A percentile compares a stretch with the other conserved stretches of the same genome.
Conservation (phyloP, 2,797 vertebrate genomes). For the Spheniscus humboldti region DNA sequence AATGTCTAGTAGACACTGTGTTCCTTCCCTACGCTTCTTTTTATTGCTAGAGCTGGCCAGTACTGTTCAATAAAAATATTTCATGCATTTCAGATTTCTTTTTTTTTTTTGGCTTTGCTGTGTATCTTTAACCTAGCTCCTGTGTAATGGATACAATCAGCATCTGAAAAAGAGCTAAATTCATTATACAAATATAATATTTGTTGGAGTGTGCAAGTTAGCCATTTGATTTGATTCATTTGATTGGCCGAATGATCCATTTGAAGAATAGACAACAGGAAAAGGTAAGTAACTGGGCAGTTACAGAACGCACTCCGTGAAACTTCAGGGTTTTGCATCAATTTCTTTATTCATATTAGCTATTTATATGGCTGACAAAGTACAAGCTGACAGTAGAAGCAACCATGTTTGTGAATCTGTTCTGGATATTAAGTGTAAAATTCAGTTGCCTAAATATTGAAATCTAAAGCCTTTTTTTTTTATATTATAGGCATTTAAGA, state of each 20-base stretch:
- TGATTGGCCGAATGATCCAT: rapidly evolving
- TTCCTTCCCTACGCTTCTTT: background rate
- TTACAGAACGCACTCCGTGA: background rate
- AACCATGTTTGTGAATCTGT: background rate
- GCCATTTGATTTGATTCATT: background rate
- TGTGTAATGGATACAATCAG: background rate
- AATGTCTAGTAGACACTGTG: background rate
- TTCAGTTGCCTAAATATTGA: background rate
- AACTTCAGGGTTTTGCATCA: background rate
- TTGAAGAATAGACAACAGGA: background rate
- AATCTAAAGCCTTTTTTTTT: background rate
- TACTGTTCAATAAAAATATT: background rate
- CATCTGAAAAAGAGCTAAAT: background rate
- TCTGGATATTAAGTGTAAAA: background rate
- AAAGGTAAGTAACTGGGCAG: background rate
- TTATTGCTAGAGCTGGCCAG: background rate
- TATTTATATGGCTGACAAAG: background rate
- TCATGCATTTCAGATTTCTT: background rate
- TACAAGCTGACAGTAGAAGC: background rate
- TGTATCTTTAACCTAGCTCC: background rate
- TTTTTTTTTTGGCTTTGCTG: background rate
- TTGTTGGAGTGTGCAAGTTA: background rate
- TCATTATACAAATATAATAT: background rate
- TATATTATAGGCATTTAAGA: background rate
- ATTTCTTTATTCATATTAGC: background rate